phyloP scores from a whole-genome alignment of 2,797 vertebrate genomes.

The Hozukius guyotensis region DNA sequence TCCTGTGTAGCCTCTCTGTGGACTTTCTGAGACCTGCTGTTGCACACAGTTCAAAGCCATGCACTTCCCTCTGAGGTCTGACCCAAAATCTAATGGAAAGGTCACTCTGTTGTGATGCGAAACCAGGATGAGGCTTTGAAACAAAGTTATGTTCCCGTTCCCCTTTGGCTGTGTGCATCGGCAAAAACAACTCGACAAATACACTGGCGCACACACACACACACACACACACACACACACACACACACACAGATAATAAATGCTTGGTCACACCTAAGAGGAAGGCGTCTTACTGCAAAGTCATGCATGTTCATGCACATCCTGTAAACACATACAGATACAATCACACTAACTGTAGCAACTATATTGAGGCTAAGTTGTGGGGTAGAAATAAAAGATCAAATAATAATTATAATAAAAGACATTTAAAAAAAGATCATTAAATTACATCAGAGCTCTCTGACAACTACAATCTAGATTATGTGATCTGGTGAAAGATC shows the following conservation, averaged over 20 bases:
- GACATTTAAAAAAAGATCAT: background rate
- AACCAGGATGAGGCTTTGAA: background rate
- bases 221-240: background rate
- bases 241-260: background rate
- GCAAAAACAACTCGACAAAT: slow-evolving; percentile 7
- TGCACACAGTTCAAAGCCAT: background rate
- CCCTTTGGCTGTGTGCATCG: background rate
- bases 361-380: background rate
- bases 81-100: background rate
- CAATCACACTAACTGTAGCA: background rate
- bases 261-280: background rate
- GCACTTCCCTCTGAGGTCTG: background rate
- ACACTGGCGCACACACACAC: background rate
- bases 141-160: background rate
- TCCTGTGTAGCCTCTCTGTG: background rate
- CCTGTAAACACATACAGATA: background rate
- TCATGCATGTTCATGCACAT: slow-evolving; percentile 49
- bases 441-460: background rate
- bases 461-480: background rate
- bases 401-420: fast-evolving
- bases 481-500: background rate
- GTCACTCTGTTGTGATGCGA: background rate
- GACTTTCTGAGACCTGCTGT: background rate
- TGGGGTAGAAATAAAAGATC: too few species aligned
- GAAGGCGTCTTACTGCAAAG: slow-evolving; percentile 12